Evolutionary conservation across 2,113 vertebrate genomes (phyloP), one percentile per base, ranked within the genome.

Genomic region (Nyctibius bracteatus): DNA sequence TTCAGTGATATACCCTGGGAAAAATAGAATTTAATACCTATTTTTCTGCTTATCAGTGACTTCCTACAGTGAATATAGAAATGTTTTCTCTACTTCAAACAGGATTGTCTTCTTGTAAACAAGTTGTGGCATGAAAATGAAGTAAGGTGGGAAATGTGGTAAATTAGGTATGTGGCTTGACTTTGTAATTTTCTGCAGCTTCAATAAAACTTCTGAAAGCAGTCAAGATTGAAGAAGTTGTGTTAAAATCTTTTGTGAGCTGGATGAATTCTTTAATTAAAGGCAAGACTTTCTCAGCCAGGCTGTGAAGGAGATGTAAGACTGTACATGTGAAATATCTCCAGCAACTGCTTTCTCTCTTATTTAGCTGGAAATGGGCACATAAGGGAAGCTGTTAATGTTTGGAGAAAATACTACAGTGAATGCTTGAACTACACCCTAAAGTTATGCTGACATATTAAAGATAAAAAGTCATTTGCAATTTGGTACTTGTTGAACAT

Each of bases 181-280:
- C 30, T 97, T 51, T 7, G 20, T 79, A 63, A 88, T 86, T 75
- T 94, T 83, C 24, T 88, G 28, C 63, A 68, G 39, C 49, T 86
- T 86, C 89, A 63, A 16, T 77, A 59, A 68, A 43, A 78, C 79
- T 94, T 94, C 15, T 66, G 33, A 95, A 94, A 65, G 73, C 66
- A 51, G 41, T 72, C 35, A 52, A 78, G 51, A 95, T 31, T 63
- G 68, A 95, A 90, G 37, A 80, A 86, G 80, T 71, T 37, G 30
- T 65, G 25, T 65, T 91, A 51, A 88, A 91, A 49, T 90, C 14
- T 85, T 94, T 67, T 28, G n/a, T 81, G 33, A 91, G 24, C 47
- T 95, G 82, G 28, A 81, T 43, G 24, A 84, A 84, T 93, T 80
- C n/a, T 81, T 87, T 96, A 93, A 79, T 94, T 83, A 85, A 59